Conservation (phyloP, 2,888 invertebrate genomes). For the Eristalinus aeneus region DNA sequence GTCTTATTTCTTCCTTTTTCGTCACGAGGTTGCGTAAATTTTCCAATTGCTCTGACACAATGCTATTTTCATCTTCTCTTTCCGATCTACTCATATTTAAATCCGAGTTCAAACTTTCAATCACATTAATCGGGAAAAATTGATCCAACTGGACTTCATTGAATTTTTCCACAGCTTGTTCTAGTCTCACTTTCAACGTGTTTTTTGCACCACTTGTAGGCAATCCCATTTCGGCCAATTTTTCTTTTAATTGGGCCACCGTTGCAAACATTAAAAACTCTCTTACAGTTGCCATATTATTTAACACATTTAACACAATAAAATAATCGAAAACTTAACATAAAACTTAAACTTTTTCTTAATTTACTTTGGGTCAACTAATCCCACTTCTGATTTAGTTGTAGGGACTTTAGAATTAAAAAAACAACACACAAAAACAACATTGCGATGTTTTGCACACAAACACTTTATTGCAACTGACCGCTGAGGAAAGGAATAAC, state of each 20-base stretch:
- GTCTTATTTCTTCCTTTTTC: constrained; percentile 23
- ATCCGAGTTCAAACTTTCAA: background rate
- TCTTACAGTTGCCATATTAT: background rate
- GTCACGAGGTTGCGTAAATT: constrained; percentile 8
- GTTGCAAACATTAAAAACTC: constrained; percentile 7
- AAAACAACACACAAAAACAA: background rate
- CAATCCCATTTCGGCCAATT: constrained; percentile 10
- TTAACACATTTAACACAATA: background rate
- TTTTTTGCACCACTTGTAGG: constrained; percentile 5
- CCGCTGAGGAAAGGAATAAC: no score
- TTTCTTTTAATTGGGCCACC: constrained; percentile 10
- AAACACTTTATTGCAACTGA: no score
- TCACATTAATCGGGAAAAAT: constrained; percentile 2
- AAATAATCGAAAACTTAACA: background rate
- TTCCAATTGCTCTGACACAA: constrained; percentile 4
- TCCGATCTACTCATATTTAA: background rate
- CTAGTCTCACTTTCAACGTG: background rate
- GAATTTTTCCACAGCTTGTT: background rate
- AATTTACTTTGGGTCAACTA: background rate
- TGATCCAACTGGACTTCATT: background rate
- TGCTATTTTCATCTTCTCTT: constrained; percentile 16
- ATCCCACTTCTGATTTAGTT: background rate
- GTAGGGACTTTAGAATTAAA: background rate
- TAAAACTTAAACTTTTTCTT: background rate
- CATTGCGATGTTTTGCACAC: no score